These are phyloP conservation scores for Merodon equestris DNA, from an alignment of 2,888 invertebrate species.

Conservation along the genomic window DNA sequence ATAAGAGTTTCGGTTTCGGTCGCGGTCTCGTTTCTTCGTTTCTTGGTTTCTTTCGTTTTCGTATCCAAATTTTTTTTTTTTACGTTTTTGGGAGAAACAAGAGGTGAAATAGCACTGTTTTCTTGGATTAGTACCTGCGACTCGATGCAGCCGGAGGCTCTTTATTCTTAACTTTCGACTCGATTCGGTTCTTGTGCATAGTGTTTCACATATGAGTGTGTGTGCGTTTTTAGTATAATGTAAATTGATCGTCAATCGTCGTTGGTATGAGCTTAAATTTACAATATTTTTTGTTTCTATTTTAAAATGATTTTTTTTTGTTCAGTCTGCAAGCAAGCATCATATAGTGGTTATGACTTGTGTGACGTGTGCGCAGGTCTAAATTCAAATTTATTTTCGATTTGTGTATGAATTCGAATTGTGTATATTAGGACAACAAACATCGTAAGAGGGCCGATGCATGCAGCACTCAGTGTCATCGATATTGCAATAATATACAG, in stretches of 20 bases:
- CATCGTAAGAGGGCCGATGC: slow-evolving; percentile 47
- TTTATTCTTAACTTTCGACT: neutral
- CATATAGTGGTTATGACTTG: slow-evolving; percentile 57
- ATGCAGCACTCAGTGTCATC: slow-evolving; percentile 23
- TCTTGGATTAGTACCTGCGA: no score
- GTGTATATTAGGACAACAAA: slow-evolving; percentile 59
- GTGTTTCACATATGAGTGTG: no score
- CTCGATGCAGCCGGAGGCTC: no score
- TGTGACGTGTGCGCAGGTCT: slow-evolving; percentile 56
- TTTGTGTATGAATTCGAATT: slow-evolving; percentile 54
- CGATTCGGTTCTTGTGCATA: slow-evolving; percentile 38
- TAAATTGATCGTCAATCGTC: no score
- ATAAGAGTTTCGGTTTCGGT: slow-evolving; percentile 45
- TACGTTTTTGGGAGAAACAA: slow-evolving; percentile 11
- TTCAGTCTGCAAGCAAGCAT: slow-evolving; percentile 37
- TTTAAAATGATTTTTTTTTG: neutral
- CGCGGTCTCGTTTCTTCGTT: slow-evolving; percentile 27
- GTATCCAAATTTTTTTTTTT: neutral
- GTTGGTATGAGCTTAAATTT: no score
- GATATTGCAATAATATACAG: slow-evolving; percentile 25
- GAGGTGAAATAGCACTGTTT: no score
- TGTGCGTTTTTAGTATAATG: slow-evolving; percentile 6
- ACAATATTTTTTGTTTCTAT: no score
- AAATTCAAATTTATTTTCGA: slow-evolving; percentile 51
- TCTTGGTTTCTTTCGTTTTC: slow-evolving; percentile 40